These are phyloP conservation scores for Microctonus brassicae DNA, from an alignment of 2,888 invertebrate species.

Conservation along the genomic window DNA sequence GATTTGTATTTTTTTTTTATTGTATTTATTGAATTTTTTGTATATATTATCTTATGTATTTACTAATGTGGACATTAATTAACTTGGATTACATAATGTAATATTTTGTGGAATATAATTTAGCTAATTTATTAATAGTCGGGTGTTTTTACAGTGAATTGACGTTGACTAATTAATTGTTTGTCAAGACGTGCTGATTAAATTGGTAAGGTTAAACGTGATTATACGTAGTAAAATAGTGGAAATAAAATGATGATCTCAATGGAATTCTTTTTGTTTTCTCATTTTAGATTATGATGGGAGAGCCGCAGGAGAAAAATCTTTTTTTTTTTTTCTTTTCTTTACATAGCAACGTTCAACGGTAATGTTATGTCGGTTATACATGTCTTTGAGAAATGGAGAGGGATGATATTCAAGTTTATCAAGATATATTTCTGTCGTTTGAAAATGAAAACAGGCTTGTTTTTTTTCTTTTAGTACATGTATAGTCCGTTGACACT, in stretches of 20 bases:
- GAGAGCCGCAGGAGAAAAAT: background rate
- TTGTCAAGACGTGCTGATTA: background rate
- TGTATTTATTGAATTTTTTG: too few species aligned
- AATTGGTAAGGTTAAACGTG: too few species aligned
- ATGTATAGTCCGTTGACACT: background rate
- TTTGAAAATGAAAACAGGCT: background rate
- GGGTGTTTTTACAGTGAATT: background rate
- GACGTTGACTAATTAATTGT: background rate
- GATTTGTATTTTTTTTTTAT: too few species aligned
- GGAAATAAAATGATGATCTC: background rate
- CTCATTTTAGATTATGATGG: background rate
- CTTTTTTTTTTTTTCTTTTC: too few species aligned
- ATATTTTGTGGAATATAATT: too few species aligned
- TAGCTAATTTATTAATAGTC: too few species aligned
- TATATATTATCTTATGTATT: too few species aligned
- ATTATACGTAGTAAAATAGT: too few species aligned
- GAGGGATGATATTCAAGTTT: conserved; percentile 7
- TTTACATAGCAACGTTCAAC: background rate
- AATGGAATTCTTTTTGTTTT: background rate
- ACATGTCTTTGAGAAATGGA: background rate
- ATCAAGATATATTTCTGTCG: background rate
- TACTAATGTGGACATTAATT: too few species aligned
- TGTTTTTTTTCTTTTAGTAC: too few species aligned
- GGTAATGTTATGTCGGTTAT: conserved; percentile 11
- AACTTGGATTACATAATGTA: too few species aligned